phyloP scores from a whole-genome alignment of 1,140 invertebrate species.

The Melipona quadrifasciata region DNA sequence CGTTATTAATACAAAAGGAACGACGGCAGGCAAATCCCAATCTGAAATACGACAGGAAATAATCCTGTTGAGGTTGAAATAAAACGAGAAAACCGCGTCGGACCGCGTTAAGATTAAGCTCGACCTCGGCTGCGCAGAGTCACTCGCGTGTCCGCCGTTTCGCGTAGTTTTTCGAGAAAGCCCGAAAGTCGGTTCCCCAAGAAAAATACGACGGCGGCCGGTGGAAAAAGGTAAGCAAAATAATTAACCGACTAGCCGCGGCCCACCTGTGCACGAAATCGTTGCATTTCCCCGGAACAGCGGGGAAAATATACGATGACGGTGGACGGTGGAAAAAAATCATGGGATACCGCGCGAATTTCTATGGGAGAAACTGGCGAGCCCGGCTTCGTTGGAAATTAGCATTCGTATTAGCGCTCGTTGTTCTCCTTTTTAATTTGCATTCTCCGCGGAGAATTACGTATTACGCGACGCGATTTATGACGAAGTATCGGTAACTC shows the following conservation, averaged over 20 bases:
- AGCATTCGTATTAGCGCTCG: neutral
- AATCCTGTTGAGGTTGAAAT: conserved; percentile 74
- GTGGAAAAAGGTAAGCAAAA: conserved; percentile 54
- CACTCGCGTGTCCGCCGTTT: conserved; percentile 51
- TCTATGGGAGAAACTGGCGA: neutral
- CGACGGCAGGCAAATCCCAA: conserved; percentile 76
- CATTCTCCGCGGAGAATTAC: neutral
- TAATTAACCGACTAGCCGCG: conserved; percentile 59
- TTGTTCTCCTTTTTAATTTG: neutral
- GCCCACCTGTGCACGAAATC: conserved; percentile 63
- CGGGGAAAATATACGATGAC: neutral
- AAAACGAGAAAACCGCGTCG: conserved; percentile 61
- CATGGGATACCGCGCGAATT: neutral
- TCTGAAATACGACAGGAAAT: conserved; percentile 78
- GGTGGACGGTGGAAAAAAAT: neutral
- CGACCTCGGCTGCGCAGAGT: conserved; percentile 14
- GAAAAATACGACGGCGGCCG: conserved; percentile 19
- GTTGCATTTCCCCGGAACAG: conserved; percentile 14
- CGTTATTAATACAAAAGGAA: conserved; percentile 75
- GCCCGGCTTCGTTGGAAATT: neutral
- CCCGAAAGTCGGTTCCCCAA: conserved; percentile 22
- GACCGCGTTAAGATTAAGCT: conserved; percentile 63
- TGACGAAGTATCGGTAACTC: neutral
- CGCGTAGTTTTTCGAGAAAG: conserved; percentile 37
- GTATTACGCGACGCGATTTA: neutral